Evolutionary conservation across 2,797 vertebrate species (phyloP), one percentile per base, ranked within the genome.

Genomic region (Phoeniculus purpureus): DNA sequence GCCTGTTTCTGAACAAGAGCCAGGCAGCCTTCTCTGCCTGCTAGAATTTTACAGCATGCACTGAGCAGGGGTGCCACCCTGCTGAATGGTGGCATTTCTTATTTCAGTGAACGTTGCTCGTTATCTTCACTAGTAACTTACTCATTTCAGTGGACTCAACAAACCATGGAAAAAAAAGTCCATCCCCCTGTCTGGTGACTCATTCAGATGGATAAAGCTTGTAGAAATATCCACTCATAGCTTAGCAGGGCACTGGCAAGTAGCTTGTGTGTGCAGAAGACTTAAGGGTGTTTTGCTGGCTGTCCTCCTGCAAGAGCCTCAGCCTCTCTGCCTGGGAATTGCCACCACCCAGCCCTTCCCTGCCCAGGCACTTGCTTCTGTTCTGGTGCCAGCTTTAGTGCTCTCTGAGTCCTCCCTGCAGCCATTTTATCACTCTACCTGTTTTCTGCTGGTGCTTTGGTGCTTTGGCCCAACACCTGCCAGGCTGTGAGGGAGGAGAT

Each of bases 11-110:
- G 76, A 76, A 86, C 48, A 56, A 48, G 11, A 92, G 90, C 75
- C 92, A 94, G 91, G 61, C 6, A 25, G 84, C 79, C 58, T 91
- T 91, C 77, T 79, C 93, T 54, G 66, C 79, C 73, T 91, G 86
- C 81, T 94, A 88, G 91, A 93, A 95, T 93, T 92, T 92, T 78
- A 80, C 81, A 91, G 88, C 59, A 72, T 1, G 26, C 75, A 64
- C 64, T 31, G 43, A 93, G 67, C 64, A 73, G 76, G 67, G 78
- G 48, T 93, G 90, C 87, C 88, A 93, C 76, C 61, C 82, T 91
- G 88, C 59, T 89, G 88, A 93, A 94, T 3, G 17, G 58, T 67
- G 74, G 48, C 37, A 81, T 32, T 89, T 93, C 89, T 82, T 79
- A 72, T 93, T 94, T 81, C 78, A 68, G 52, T 14, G 58, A 90